phyloP scores from a whole-genome alignment of 2,797 vertebrate genomes.

The Onychomys arenicola region DNA sequence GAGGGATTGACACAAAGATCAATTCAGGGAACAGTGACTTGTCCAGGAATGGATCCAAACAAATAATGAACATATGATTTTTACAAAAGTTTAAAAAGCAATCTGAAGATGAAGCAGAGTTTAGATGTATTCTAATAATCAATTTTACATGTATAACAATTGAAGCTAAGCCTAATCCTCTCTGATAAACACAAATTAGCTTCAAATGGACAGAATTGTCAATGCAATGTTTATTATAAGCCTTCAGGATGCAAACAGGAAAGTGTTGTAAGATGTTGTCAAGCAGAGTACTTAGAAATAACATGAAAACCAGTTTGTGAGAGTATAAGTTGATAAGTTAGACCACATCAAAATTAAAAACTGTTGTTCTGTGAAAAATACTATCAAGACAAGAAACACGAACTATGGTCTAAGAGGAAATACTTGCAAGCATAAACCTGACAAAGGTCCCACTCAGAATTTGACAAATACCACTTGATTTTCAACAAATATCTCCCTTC shows the following conservation, averaged over 20 bases:
- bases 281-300: neutral
- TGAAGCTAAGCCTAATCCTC: neutral
- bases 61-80: neutral
- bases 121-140: neutral
- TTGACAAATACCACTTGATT: neutral
- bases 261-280: neutral
- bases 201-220: neutral
- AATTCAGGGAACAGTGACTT: neutral
- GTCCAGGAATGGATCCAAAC: neutral
- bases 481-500: neutral
- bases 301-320: neutral
- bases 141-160: neutral
- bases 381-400: neutral
- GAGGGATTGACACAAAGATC: neutral
- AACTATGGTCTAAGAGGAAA: neutral
- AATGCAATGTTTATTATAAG: neutral
- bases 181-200: neutral
- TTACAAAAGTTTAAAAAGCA: neutral
- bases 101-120: neutral
- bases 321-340: neutral
- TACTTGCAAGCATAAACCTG: neutral
- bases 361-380: neutral
- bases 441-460: neutral
- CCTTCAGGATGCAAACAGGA: neutral
- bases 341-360: neutral